Percentiles rank a stretch among this genome's conserved stretches.
Conservation (phyloP, 1,140 invertebrate genomes). For the Cyphomyrmex costatus region DNA sequence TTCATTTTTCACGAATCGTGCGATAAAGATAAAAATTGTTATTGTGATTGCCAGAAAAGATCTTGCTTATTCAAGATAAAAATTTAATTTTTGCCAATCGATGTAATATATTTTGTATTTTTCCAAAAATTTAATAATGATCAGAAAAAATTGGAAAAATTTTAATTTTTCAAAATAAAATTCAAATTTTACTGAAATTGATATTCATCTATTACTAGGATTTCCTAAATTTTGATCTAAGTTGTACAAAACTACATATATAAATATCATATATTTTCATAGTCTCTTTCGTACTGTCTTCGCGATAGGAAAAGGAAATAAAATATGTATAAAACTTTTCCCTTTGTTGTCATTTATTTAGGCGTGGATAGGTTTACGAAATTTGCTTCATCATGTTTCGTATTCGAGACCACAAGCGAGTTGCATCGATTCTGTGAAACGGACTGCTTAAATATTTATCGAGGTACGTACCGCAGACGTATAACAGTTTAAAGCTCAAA, state of each 20-base stretch:
- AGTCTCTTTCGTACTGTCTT: neutral
- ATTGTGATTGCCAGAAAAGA: neutral
- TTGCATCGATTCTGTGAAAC: constrained; percentile 65
- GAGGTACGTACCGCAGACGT: constrained; percentile 47
- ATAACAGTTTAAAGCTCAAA: constrained; percentile 59
- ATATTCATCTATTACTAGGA: neutral
- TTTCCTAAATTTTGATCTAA: neutral
- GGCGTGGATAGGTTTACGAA: constrained; percentile 28
- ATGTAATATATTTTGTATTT: neutral
- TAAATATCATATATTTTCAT: neutral
- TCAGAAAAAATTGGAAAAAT: neutral
- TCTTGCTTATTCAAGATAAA: neutral
- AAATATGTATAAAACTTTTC: constrained; percentile 16
- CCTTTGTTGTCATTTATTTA: constrained; percentile 25
- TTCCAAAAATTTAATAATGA: neutral
- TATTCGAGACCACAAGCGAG: constrained; percentile 52
- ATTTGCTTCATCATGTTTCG: constrained; percentile 49
- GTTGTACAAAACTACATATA: neutral
- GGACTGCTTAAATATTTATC: constrained; percentile 59
- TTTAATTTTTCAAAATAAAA: neutral
- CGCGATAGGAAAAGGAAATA: neutral
- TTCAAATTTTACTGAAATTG: neutral
- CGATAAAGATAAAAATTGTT: neutral
- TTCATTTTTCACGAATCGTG: constrained; percentile 9
- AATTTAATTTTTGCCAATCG: neutral